Evolutionary conservation across 2,113 vertebrate species (phyloP).

Genomic region (Hepsetus odoe): DNA sequence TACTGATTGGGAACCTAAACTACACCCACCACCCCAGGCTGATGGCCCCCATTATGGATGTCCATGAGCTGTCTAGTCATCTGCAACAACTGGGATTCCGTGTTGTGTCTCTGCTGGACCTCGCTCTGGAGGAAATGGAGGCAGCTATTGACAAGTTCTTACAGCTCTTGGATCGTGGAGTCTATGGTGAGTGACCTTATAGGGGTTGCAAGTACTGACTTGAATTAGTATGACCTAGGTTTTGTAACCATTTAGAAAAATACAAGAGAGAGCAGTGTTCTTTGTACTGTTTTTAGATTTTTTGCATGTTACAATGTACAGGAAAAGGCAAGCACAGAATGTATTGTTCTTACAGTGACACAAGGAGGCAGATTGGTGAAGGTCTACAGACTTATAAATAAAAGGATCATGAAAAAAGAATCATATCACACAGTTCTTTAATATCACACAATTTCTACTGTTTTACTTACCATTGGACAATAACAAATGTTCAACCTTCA

Average conservation of each 20-base stretch:
- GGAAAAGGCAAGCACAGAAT: too few relatives aligned
- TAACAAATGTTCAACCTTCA: too few relatives aligned
- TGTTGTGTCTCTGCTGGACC: slow-evolving; percentile 86
- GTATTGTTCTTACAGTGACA: too few relatives aligned
- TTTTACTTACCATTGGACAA: too few relatives aligned
- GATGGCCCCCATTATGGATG: slow-evolving; percentile 82
- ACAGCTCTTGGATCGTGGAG: slow-evolving; percentile 81
- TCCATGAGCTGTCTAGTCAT: slow-evolving; percentile 80
- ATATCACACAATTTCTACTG: too few relatives aligned
- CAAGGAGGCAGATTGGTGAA: too few relatives aligned
- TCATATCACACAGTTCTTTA: too few relatives aligned
- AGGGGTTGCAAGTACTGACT: background rate
- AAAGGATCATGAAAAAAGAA: too few relatives aligned
- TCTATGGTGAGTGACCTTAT: slow-evolving; percentile 77
- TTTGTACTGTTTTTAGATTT: too few relatives aligned
- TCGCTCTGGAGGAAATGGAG: slow-evolving; percentile 82
- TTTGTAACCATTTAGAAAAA: background rate
- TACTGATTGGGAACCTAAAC: slow-evolving; percentile 85
- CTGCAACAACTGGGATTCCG: slow-evolving; percentile 82
- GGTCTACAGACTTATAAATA: too few relatives aligned
- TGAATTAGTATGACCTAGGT: background rate
- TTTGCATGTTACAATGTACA: too few relatives aligned
- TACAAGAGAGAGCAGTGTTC: too few relatives aligned
- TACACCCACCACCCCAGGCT: slow-evolving; percentile 81
- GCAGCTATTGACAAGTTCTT: slow-evolving; percentile 77